Base-by-base conservation (phyloP, 2,888 invertebrate genomes). In the Polyommatus icarus region DNA sequence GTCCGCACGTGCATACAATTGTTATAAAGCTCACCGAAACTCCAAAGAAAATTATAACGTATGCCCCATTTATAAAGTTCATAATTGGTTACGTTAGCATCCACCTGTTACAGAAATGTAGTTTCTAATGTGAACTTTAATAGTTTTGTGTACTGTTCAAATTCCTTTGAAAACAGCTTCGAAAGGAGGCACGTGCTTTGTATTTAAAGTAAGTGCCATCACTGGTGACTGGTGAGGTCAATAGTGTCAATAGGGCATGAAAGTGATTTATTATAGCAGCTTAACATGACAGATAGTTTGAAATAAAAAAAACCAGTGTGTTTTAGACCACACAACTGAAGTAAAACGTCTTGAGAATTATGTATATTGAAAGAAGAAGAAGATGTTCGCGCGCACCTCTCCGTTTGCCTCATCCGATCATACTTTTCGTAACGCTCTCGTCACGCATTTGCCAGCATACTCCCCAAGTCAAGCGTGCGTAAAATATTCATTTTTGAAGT, bases 151-250 rank as follows among this genome's bases (percentile, higher is more conserved):
- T 32, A 67, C 12, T 29, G 18, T 67, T 67, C 6, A 67, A 18
- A 29, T 67, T 67, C 67, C 0, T 67, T 67, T 15, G 29, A 18
- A 67, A 29, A 29, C 0, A 5, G 10, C 10, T 29, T 29, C 61
- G 15, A 61, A 61, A 24, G 61, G 29, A 29, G 67, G 67, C 67
- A 67, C 67, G 67, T 67, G 67, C 67, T 67, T 67, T 67, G 67
- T 67, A 29, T 67, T 32, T 32, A 32, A 67, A 18, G 61, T 32
- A 6, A 67, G 67, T 67, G 67, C 67, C 67, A 67, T 67, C 29
- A 5, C 67, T 67, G 7, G 67, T 12, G 29, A 12, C 67, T 67
- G 29, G 29, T 1, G 29, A 67, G 67, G 6, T 32, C 67, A 67
- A 67, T 10, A n/a, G n/a, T n/a, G n/a, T n/a, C n/a, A 1, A 24